Conservation (phyloP, 2,888 invertebrate species). For the Herminia tarsipennalis region DNA sequence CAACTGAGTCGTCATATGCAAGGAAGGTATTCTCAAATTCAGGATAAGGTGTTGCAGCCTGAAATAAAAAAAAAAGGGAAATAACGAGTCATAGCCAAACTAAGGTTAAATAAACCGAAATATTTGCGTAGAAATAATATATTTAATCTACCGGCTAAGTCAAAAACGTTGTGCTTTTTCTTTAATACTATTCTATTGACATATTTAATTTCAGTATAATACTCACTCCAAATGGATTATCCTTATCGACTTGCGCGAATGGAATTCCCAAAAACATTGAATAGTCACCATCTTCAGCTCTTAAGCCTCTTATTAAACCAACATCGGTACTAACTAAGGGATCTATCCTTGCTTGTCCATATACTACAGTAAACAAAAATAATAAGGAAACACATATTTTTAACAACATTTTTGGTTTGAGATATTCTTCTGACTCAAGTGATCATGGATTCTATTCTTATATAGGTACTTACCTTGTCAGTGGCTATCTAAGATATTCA, state of each 20-base stretch:
- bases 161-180: no score
- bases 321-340: slow-evolving; percentile 42
- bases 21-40: slow-evolving; percentile 4
- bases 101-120: no score
- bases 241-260: slow-evolving; percentile 4
- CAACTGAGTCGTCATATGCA: background rate
- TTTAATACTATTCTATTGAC: no score
- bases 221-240: slow-evolving; percentile 19
- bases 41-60: slow-evolving; percentile 9
- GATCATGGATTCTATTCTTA: background rate
- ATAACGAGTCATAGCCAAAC: no score
- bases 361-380: slow-evolving; percentile 2
- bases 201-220: no score
- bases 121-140: no score
- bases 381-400: background rate
- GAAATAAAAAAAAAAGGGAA: slow-evolving; percentile 2
- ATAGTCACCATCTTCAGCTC: slow-evolving; percentile 12
- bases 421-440: background rate
- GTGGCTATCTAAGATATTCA: no score
- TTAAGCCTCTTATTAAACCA: slow-evolving; percentile 12
- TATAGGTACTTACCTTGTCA: no score
- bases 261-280: slow-evolving; percentile 15
- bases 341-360: slow-evolving; percentile 24
- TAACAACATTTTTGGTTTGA: slow-evolving; percentile 4
- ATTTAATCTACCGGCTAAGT: no score